Evolutionary conservation across 2,113 vertebrate species (phyloP).

Genomic region (Nyctibius bracteatus): DNA sequence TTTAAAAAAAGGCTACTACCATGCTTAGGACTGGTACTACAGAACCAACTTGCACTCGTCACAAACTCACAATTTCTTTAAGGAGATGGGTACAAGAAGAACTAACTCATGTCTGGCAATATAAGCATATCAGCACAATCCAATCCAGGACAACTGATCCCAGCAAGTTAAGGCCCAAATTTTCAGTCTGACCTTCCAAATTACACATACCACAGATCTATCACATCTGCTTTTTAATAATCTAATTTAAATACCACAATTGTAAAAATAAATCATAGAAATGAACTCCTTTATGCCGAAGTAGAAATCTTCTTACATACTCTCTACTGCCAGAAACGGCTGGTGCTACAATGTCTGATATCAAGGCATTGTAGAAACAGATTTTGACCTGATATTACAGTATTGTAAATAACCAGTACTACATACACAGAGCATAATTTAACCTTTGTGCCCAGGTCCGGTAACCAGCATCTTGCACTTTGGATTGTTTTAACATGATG

Average conservation of each 20-base stretch:
- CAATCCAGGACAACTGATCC: constrained; percentile 18
- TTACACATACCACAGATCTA: background rate
- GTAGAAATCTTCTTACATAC: background rate
- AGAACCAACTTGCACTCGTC: constrained; percentile 40
- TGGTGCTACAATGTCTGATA: constrained; percentile 9
- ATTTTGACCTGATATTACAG: constrained; percentile 11
- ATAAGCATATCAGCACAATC: constrained; percentile 55
- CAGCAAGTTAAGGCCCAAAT: constrained; percentile 54
- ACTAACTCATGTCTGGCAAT: constrained; percentile 29
- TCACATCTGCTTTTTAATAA: background rate
- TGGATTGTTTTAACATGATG: constrained; percentile 8
- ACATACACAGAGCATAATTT: background rate
- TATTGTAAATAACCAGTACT: constrained; percentile 1
- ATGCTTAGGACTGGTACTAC: constrained; percentile 26
- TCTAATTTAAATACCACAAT: constrained; percentile 26
- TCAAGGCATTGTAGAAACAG: constrained; percentile 23
- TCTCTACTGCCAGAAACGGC: background rate
- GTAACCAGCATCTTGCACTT: constrained; percentile 37
- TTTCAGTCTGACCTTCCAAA: background rate
- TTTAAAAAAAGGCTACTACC: constrained; percentile 22
- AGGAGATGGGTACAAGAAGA: constrained; percentile 29
- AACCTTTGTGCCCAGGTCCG: constrained; percentile 24
- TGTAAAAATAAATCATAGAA: constrained; percentile 34
- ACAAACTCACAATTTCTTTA: background rate
- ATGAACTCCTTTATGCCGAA: constrained; percentile 1